A percentile compares a stretch with the other conserved stretches of the same genome.
phyloP scores from a whole-genome alignment of 2,797 vertebrate species.

The Leuciscus waleckii region DNA sequence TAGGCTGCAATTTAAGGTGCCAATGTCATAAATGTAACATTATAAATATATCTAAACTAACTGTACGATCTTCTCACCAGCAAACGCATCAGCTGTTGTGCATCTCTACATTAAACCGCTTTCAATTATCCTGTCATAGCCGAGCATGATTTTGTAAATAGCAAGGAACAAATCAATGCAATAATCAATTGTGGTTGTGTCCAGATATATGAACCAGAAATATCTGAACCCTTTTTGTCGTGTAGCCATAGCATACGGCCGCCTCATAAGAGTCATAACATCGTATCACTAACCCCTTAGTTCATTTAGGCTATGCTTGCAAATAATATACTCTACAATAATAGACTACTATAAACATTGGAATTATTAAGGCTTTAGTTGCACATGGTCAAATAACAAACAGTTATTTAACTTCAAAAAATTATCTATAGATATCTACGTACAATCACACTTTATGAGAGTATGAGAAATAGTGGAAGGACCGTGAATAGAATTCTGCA shows the following conservation, averaged over 20 bases:
- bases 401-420: background rate
- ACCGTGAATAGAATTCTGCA: background rate
- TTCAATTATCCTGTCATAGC: constrained; percentile 52
- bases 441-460: background rate
- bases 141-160: constrained; percentile 53
- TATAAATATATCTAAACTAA: background rate
- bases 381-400: background rate
- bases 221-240: constrained; percentile 19
- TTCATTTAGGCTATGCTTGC: background rate
- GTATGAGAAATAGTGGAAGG: background rate
- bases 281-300: background rate
- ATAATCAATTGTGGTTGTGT: constrained; percentile 50
- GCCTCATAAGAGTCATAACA: constrained; percentile 13
- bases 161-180: constrained; percentile 53
- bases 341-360: no score
- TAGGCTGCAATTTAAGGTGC: background rate
- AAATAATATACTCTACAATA: background rate
- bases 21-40: background rate
- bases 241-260: background rate
- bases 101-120: constrained; percentile 48
- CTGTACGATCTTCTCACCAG: background rate
- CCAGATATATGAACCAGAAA: constrained; percentile 43
- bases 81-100: constrained; percentile 11
- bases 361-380: background rate
- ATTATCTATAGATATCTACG: no score